Evolutionary conservation across 2,797 vertebrate genomes (phyloP).

Genomic region (Sebastes oblongus): DNA sequence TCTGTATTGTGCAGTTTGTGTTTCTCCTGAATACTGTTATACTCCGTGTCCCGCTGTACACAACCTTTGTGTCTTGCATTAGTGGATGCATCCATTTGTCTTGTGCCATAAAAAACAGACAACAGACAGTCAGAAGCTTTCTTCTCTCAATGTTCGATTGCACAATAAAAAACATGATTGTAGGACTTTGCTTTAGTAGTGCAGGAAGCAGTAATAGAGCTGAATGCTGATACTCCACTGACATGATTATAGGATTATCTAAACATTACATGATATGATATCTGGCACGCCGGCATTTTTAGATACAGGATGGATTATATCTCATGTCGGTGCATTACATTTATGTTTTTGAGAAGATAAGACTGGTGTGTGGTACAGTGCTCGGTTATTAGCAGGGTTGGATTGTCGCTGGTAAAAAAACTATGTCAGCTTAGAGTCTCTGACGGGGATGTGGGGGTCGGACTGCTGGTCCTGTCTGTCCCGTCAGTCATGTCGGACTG

Average conservation of each 20-base stretch:
- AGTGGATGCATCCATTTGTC: slow-evolving; percentile 9
- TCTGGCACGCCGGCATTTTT: slow-evolving; percentile 3
- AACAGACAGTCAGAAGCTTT: background rate
- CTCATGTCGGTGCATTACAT: slow-evolving; percentile 2
- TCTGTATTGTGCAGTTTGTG: background rate
- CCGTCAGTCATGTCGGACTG: slow-evolving; percentile 36
- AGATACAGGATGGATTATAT: slow-evolving; percentile 20
- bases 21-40: background rate
- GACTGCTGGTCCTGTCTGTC: slow-evolving; percentile 21
- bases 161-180: slow-evolving; percentile 2
- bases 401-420: background rate
- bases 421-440: background rate
- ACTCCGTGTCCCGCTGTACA: background rate
- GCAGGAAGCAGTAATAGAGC: background rate
- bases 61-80: slow-evolving; percentile 3
- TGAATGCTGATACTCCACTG: background rate
- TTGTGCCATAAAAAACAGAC: slow-evolving; percentile 6
- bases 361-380: background rate
- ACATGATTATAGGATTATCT: slow-evolving; percentile 5
- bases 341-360: background rate
- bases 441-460: background rate
- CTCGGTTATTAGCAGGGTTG: background rate
- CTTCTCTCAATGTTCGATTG: background rate
- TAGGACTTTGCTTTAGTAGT: background rate
- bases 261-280: slow-evolving; percentile 16